Conservation (phyloP, 2,888 invertebrate genomes). For the Abrostola tripartita region DNA sequence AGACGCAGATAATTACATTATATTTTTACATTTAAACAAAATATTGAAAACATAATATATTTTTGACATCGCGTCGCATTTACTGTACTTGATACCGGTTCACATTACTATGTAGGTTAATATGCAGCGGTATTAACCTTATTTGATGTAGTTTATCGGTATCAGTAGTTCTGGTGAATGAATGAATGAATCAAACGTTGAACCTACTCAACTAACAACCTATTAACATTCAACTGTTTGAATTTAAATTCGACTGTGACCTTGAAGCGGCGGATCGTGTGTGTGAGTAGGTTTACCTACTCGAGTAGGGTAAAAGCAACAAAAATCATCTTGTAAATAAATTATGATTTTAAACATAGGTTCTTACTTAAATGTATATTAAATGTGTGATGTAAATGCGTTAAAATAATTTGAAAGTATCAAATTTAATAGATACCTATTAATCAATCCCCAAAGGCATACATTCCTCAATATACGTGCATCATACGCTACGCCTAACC, state of each 20-base stretch:
- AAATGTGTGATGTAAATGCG: too few species aligned
- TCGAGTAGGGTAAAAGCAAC: constrained; percentile 1
- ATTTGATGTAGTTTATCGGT: constrained; percentile 25
- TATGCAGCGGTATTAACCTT: constrained; percentile 43
- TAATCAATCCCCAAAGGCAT: too few species aligned
- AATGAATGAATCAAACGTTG: constrained; percentile 32
- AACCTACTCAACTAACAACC: background rate
- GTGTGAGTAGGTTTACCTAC: constrained; percentile 8
- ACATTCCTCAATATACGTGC: too few species aligned
- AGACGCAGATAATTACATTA: too few species aligned
- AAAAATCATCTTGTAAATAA: background rate
- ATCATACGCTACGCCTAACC: too few species aligned
- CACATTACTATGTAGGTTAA: constrained; percentile 35
- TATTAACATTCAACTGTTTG: constrained; percentile 20
- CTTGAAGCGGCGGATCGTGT: constrained; percentile 30
- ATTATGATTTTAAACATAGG: too few species aligned
- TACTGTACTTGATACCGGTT: constrained; percentile 12
- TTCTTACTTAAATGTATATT: too few species aligned
- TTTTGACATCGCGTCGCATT: constrained; percentile 13
- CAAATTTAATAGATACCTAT: too few species aligned
- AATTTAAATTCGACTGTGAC: constrained; percentile 32
- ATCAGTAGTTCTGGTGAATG: constrained; percentile 10
- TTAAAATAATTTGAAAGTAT: too few species aligned
- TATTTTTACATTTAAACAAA: too few species aligned
- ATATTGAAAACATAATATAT: too few species aligned